Evolutionary conservation across 2,797 vertebrate genomes (phyloP).

Genomic region (Loriculus beryllinus): DNA sequence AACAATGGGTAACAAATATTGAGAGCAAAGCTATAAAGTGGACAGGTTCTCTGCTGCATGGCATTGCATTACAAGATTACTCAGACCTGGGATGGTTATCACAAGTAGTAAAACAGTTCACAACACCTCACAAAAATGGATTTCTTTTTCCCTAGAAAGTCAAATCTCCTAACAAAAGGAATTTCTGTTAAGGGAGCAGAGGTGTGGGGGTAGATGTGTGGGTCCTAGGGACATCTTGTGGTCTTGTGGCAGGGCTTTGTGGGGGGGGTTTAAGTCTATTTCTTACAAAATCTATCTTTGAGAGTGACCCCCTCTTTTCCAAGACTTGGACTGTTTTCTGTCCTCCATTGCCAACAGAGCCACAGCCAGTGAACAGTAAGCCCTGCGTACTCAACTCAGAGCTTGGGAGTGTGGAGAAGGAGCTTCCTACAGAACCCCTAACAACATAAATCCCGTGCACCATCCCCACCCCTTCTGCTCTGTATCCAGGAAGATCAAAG

Average conservation of each 20-base stretch:
- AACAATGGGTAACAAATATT: conserved; percentile 75
- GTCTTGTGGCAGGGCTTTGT: conserved; percentile 14
- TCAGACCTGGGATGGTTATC: conserved; percentile 51
- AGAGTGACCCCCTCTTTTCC: neutral
- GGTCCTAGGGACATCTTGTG: conserved; percentile 32
- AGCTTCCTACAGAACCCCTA: neutral
- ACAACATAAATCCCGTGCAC: neutral
- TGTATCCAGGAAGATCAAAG: neutral
- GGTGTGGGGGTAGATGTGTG: neutral
- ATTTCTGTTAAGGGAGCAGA: conserved; percentile 33
- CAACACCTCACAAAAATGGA: conserved; percentile 71
- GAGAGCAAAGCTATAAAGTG: conserved; percentile 77
- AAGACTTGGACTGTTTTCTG: neutral
- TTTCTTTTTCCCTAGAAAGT: conserved; percentile 53
- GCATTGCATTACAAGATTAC: conserved; percentile 65
- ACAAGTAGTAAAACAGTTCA: conserved; percentile 72
- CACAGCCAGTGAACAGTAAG: neutral
- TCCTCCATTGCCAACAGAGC: neutral
- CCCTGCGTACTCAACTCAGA: neutral
- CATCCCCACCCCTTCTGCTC: neutral
- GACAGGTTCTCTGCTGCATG: conserved; percentile 70
- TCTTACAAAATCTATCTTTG: neutral
- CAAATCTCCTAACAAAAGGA: conserved; percentile 57
- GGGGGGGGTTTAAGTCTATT: neutral
- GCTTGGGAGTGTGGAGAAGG: neutral